Conservation (phyloP, 1,140 invertebrate genomes). For the Aporrectodea caliginosa region DNA sequence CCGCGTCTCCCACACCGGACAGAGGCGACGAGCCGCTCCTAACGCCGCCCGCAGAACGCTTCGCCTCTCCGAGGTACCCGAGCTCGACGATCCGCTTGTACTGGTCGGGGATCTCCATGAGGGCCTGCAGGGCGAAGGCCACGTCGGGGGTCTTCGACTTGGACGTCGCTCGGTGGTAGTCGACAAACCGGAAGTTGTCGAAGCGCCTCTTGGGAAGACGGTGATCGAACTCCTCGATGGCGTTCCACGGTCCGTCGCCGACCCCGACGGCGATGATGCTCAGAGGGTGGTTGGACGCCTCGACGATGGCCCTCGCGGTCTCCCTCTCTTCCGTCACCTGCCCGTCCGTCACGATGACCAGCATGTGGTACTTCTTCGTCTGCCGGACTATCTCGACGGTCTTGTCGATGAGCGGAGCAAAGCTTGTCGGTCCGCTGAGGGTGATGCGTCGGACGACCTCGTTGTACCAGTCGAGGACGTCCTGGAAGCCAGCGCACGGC, state of each 20-base stretch:
- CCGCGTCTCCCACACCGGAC: background rate
- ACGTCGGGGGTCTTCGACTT: slow-evolving; percentile 57
- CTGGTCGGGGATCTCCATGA: slow-evolving; percentile 61
- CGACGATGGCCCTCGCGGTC: slow-evolving; percentile 58
- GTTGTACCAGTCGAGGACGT: slow-evolving; percentile 51
- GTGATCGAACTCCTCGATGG: slow-evolving; percentile 61
- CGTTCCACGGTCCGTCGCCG: slow-evolving; percentile 61
- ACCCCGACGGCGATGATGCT: slow-evolving; percentile 62
- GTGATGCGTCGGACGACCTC: slow-evolving; percentile 45
- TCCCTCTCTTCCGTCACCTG: slow-evolving; percentile 55
- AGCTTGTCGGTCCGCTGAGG: slow-evolving; percentile 56
- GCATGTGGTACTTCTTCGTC: slow-evolving; percentile 33
- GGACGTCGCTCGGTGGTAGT: slow-evolving; percentile 55
- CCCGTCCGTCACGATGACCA: slow-evolving; percentile 27
- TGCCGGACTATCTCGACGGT: slow-evolving; percentile 56
- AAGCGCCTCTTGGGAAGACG: slow-evolving; percentile 58
- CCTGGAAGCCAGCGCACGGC: slow-evolving; percentile 55
- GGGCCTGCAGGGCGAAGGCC: slow-evolving; percentile 57
- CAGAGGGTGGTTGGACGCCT: slow-evolving; percentile 59
- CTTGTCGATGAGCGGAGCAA: slow-evolving; percentile 58
- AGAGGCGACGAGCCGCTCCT: background rate
- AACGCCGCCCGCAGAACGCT: background rate
- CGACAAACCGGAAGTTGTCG: slow-evolving; percentile 63
- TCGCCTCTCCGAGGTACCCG: slow-evolving; percentile 39
- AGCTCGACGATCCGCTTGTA: slow-evolving; percentile 58